Evolutionary conservation across 2,888 invertebrate genomes (phyloP).

Genomic region (Lepidonotus clava): DNA sequence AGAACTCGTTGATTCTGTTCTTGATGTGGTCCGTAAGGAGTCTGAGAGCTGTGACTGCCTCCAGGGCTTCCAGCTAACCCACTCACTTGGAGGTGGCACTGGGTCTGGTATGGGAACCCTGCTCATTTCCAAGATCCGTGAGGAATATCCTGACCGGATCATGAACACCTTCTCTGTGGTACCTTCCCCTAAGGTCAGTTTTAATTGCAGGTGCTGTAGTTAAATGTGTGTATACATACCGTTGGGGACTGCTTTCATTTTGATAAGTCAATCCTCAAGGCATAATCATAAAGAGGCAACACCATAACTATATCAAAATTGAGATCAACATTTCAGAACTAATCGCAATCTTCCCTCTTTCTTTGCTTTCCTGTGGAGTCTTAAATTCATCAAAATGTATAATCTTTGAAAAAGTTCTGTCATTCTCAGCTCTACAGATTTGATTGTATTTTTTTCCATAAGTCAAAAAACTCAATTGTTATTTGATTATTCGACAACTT

Average conservation of each 20-base stretch:
- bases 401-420: no score
- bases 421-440: no score
- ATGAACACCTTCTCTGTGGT: slow-evolving; percentile 98
- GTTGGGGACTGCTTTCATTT: no score
- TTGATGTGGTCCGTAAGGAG: slow-evolving; percentile 86
- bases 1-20: slow-evolving; percentile 84
- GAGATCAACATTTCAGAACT: not conserved
- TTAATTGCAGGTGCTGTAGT: no score
- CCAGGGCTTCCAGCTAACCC: slow-evolving; percentile 82
- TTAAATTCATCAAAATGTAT: no score
- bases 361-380: no score
- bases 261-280: not conserved
- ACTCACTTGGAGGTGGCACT: slow-evolving; percentile 92
- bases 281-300: not conserved
- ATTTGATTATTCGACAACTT: no score
- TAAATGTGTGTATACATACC: no score
- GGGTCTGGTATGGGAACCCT: slow-evolving; percentile 93
- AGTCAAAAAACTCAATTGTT: no score
- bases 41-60: slow-evolving; percentile 83
- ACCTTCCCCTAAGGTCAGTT: slow-evolving; percentile 87
- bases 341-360: no score
- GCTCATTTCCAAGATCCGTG: slow-evolving; percentile 96
- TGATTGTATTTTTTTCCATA: no score
- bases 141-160: slow-evolving; percentile 98
- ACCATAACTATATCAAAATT: not conserved